Base-by-base conservation (phyloP, 1,140 invertebrate species). In the Geopemphigus sp. region DNA sequence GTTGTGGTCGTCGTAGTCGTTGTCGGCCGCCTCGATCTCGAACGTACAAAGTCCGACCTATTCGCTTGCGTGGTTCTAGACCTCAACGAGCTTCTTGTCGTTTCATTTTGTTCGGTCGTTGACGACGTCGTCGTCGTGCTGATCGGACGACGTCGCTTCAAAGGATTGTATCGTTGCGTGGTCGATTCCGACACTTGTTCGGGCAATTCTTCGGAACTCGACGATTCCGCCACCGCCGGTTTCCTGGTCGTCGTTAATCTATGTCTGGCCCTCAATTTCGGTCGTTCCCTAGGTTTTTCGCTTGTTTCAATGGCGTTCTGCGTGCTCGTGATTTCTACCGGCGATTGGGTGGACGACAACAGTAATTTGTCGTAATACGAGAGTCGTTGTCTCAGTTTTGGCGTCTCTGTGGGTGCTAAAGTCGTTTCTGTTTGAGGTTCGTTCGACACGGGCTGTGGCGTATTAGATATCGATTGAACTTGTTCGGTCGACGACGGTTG, bases 11-110 rank as follows among this genome's bases (percentile, higher is more conserved):
- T 83, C 11, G 83, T 78, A 3, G 81, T 81, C 0, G 82, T 81
- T 11, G 80, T 81, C 24, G 83, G 82, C 26, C 83, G 81, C 5
- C 83, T 56, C 5, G 82, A 81, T n/a, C 83, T 68, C 4, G 80
- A 81, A 73, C 82, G 82, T 32, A 82, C 83, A 45, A 56, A 80
- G 11, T 81, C 73, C 4, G 83, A 80, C 29, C 66, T 17, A 39
- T 26, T 45, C 8, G 80, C 59, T 66, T 73, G 81, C 8, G 70
- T 81, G 11, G 81, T 64, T 29, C 81, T 76, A 22, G 78, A 72
- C 47, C 78, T 72, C 54, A 63, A 56, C 12, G 80, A 57, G 24
- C 17, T 54, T 22, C 72, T 80, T 22, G 82, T 70, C 24, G 78
- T 26, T 22, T 80, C 26, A 11, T 26, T 26, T 12, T 81, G 32